Conservation (phyloP, 2,888 invertebrate genomes). For the Cataglyphis rosenhaueri region DNA sequence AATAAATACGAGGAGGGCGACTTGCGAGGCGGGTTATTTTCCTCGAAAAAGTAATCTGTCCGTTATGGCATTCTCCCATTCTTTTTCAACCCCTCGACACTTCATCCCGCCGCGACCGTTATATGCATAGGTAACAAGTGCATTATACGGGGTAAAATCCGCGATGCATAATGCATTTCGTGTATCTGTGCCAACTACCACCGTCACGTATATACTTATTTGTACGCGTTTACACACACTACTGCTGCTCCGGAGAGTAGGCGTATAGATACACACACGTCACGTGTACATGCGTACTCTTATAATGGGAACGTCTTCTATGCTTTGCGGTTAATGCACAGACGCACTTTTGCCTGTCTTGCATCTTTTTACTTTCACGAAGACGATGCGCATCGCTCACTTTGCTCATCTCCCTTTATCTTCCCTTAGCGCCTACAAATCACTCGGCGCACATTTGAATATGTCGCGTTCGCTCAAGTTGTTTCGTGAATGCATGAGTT, state of each 20-base stretch:
- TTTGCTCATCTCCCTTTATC: constrained; percentile 18
- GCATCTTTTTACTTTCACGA: constrained; percentile 67
- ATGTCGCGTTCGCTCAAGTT: constrained; percentile 54
- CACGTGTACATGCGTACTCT: constrained; percentile 48
- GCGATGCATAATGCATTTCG: constrained; percentile 80
- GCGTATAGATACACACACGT: constrained; percentile 6
- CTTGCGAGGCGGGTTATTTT: constrained; percentile 29
- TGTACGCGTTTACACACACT: constrained; percentile 54
- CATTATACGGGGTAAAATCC: constrained; percentile 80
- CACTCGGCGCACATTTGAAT: constrained; percentile 66
- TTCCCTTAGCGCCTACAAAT: constrained; percentile 64
- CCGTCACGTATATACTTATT: constrained; percentile 61
- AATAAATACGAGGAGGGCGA: constrained; percentile 36
- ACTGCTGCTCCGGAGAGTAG: constrained; percentile 2
- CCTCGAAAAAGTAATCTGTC: constrained; percentile 49
- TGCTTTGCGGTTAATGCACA: constrained; percentile 66
- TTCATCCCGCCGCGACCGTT: constrained; percentile 50
- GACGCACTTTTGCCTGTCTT: constrained; percentile 70
- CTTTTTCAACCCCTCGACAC: constrained; percentile 52
- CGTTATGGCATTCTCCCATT: constrained; percentile 52
- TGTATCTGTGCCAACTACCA: constrained; percentile 71
- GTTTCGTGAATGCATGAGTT: constrained; percentile 34
- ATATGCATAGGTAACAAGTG: constrained; percentile 80
- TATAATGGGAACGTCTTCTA: constrained; percentile 54
- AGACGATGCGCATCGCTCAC: constrained; percentile 42